phyloP scores from a whole-genome alignment of 2,797 vertebrate species.

The Sebastes diploproa region DNA sequence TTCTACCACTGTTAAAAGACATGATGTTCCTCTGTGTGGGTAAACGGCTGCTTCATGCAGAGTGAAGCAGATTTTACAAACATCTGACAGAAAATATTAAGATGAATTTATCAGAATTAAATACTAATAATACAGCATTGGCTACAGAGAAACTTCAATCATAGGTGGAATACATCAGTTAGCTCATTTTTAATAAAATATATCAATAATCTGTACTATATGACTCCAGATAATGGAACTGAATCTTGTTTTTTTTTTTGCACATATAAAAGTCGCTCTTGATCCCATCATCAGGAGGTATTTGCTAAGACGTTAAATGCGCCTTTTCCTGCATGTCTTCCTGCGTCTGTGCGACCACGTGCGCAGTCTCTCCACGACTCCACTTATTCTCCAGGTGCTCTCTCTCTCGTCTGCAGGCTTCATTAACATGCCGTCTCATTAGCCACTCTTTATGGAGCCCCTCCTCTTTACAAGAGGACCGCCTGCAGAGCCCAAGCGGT shows the following conservation, averaged over 20 bases:
- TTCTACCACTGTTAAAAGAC: not conserved
- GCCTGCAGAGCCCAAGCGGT: conserved; percentile 39
- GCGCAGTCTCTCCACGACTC: not conserved
- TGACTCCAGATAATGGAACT: not conserved
- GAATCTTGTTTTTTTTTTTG: not conserved
- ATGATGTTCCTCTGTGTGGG: not conserved
- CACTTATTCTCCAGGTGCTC: conserved; percentile 7
- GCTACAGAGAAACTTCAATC: not conserved
- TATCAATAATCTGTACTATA: not conserved
- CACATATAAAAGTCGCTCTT: not conserved
- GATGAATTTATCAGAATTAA: not conserved
- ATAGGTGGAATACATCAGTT: not conserved
- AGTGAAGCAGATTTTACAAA: not conserved
- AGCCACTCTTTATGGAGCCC: conserved; percentile 56
- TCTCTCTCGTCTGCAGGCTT: conserved; percentile 28
- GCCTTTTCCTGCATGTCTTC: conserved; percentile 6
- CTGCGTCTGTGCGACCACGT: not conserved
- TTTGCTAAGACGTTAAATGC: conserved; percentile 5
- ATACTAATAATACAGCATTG: not conserved
- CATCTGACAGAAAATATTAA: not conserved
- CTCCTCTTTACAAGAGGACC: conserved; percentile 56
- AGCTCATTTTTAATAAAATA: not conserved
- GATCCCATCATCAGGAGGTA: not conserved
- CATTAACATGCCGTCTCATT: conserved; percentile 60
- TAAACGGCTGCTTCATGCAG: not conserved